Conservation (phyloP, 1,140 invertebrate genomes). For the Sarcophaga bullata region DNA sequence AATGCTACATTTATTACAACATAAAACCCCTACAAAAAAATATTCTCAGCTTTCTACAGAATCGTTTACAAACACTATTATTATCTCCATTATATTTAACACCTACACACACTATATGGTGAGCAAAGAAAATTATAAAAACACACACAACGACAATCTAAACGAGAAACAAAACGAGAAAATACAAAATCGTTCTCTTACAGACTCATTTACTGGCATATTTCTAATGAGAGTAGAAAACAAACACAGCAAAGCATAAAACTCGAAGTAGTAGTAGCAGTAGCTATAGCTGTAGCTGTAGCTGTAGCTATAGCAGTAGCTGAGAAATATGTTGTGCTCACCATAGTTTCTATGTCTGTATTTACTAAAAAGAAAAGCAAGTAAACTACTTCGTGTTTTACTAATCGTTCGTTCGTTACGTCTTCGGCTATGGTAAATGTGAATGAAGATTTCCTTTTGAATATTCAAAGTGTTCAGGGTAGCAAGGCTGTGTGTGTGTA, state of each 20-base stretch:
- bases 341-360: neutral
- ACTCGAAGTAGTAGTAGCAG: slow-evolving; percentile 19
- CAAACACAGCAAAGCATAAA: neutral
- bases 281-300: neutral
- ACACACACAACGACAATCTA: no score
- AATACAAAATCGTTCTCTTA: no score
- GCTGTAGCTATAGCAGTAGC: neutral
- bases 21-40: no score
- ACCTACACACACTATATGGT: no score
- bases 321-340: no score
- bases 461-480: neutral
- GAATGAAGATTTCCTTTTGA: slow-evolving; percentile 33
- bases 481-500: neutral
- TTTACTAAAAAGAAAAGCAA: neutral
- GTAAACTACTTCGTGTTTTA: neutral
- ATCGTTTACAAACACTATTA: no score
- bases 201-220: no score
- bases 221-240: neutral
- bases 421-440: slow-evolving; percentile 16
- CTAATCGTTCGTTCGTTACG: neutral
- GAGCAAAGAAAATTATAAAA: no score
- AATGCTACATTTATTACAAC: no score
- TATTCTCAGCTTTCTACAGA: no score
- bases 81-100: no score
- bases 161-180: no score